Conservation (phyloP, 2,888 invertebrate genomes). For the Drosophila kanekoi region DNA sequence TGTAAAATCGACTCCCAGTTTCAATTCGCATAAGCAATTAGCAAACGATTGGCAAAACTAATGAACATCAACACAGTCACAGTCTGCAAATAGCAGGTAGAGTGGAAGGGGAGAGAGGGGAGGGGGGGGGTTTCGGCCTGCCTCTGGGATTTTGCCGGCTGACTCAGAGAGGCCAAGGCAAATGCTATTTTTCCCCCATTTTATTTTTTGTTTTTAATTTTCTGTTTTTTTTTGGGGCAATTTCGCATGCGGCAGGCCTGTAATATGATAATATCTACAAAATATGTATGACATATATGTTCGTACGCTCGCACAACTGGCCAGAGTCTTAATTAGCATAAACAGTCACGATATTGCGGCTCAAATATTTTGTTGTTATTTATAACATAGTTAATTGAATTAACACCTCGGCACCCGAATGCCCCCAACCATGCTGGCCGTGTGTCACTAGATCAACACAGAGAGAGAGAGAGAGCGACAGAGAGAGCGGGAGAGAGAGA, state of each 20-base stretch:
- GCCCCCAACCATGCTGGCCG: slow-evolving; percentile 29
- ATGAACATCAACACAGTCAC: slow-evolving; percentile 35
- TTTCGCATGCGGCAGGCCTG: slow-evolving; percentile 15
- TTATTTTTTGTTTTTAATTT: slow-evolving; percentile 2
- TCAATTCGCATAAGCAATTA: slow-evolving; percentile 61
- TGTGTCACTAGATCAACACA: slow-evolving; percentile 62
- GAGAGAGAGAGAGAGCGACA: too few relatives aligned
- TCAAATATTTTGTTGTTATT: slow-evolving; percentile 77
- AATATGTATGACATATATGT: slow-evolving; percentile 24
- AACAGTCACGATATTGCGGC: slow-evolving; percentile 74
- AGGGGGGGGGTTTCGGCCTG: too few relatives aligned
- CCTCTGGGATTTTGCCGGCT: slow-evolving; percentile 2
- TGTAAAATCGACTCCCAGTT: slow-evolving; percentile 38
- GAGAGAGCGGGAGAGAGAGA: neutral
- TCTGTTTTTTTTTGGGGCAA: slow-evolving; percentile 13
- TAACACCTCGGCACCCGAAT: slow-evolving; percentile 57
- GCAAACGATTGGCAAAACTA: slow-evolving; percentile 69
- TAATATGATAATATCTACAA: slow-evolving; percentile 31
- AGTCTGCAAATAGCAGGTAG: slow-evolving; percentile 17
- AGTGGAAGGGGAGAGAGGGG: neutral
- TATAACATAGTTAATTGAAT: slow-evolving; percentile 77
- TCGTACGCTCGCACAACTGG: slow-evolving; percentile 36
- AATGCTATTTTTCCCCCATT: slow-evolving; percentile 27
- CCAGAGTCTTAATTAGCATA: slow-evolving; percentile 69
- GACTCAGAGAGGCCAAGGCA: slow-evolving; percentile 41